Conservation (phyloP, 2,113 vertebrate species). For the Apodemus speciosus region DNA sequence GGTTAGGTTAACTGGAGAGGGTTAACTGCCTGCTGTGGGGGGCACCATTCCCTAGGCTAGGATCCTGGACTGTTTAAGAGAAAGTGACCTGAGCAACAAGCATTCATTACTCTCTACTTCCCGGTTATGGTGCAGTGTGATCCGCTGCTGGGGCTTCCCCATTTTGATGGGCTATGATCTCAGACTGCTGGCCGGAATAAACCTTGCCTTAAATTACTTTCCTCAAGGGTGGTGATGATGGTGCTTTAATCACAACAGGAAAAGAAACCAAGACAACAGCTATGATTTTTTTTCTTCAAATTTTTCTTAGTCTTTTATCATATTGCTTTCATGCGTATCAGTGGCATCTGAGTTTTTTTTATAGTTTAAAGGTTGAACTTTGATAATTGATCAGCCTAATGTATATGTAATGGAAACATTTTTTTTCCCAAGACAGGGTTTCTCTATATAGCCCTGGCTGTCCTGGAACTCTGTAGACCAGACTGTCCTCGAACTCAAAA, state of each 20-base stretch:
- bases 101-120: neutral
- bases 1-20: neutral
- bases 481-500: too few relatives aligned
- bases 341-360: neutral
- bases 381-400: neutral
- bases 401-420: neutral
- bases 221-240: neutral
- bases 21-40: neutral
- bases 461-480: too few relatives aligned
- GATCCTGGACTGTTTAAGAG: neutral
- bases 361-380: slow-evolving; percentile 48
- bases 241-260: neutral
- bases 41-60: neutral
- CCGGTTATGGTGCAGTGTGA: neutral
- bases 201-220: neutral
- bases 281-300: neutral
- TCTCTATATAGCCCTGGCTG: too few relatives aligned
- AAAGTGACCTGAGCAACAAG: neutral
- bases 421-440: too few relatives aligned
- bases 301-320: neutral
- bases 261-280: neutral
- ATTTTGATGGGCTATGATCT: neutral
- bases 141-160: neutral
- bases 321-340: neutral
- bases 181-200: neutral